These are phyloP conservation scores for Papilio helenus DNA, from an alignment of 1,140 invertebrate genomes.

Conservation along the genomic window DNA sequence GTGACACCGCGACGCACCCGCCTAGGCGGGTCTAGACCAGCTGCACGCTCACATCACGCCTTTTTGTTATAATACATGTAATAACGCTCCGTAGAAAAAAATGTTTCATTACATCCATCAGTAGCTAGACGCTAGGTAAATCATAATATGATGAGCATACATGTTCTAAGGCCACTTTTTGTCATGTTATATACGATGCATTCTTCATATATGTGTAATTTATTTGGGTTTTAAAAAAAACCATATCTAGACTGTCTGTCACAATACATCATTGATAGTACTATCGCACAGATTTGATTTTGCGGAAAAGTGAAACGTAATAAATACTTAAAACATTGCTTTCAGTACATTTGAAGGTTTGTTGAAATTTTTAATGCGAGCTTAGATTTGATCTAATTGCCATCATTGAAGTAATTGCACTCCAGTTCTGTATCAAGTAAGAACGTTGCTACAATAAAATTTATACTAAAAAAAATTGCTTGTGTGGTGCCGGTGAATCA, in stretches of 20 bases:
- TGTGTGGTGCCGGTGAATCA: slow-evolving; percentile 11
- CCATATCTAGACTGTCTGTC: neutral
- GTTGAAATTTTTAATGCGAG: neutral
- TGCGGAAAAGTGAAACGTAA: neutral
- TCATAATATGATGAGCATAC: neutral
- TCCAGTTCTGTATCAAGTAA: neutral
- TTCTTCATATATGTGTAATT: neutral
- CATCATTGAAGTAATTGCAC: neutral
- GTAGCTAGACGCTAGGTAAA: neutral
- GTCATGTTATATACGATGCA: neutral
- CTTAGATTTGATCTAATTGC: neutral
- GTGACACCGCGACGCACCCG: slow-evolving; percentile 33
- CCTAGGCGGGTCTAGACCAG: slow-evolving; percentile 14
- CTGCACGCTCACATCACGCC: slow-evolving; percentile 5
- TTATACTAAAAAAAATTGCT: neutral
- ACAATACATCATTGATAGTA: neutral
- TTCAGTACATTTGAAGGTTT: neutral
- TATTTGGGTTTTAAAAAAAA: neutral
- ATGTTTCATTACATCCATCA: neutral
- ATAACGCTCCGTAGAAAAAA: neutral
- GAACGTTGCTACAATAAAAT: neutral
- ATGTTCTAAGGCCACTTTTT: neutral
- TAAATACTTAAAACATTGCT: neutral
- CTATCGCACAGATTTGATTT: neutral
- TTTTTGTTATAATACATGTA: slow-evolving; percentile 36